Percentiles rank a stretch among this genome's conserved stretches.
phyloP scores from a whole-genome alignment of 2,888 invertebrate species.

The Tipula vernalis region DNA sequence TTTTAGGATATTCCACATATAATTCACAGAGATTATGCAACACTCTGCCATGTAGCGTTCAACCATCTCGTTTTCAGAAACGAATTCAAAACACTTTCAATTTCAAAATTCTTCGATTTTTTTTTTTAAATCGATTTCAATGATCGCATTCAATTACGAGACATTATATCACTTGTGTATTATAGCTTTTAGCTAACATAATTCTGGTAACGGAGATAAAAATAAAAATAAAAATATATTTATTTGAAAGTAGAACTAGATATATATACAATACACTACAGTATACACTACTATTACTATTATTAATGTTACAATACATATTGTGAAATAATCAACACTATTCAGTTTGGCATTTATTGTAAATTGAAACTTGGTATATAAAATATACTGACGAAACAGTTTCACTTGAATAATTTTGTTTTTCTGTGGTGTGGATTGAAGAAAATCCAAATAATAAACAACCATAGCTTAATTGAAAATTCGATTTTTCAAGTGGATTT shows the following conservation, averaged over 20 bases:
- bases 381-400: not conserved
- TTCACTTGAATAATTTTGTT: not conserved
- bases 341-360: not conserved
- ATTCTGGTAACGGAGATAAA: not conserved
- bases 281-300: not conserved
- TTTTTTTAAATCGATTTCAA: not conserved
- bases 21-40: not conserved
- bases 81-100: not conserved
- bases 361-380: not conserved
- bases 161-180: not conserved
- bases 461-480: not conserved
- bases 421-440: not conserved
- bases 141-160: not conserved
- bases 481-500: not conserved
- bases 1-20: no score
- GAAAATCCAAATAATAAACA: not conserved
- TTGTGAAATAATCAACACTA: not conserved
- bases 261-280: no score
- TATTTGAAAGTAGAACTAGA: not conserved
- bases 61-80: not conserved
- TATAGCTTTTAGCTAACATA: not conserved
- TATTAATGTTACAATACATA: not conserved
- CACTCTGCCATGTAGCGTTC: not conserved
- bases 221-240: not conserved
- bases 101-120: not conserved